A percentile compares a stretch with the other conserved stretches of the same genome.
Conservation (phyloP, 2,888 invertebrate species). For the Drosophila nigricruria region DNA sequence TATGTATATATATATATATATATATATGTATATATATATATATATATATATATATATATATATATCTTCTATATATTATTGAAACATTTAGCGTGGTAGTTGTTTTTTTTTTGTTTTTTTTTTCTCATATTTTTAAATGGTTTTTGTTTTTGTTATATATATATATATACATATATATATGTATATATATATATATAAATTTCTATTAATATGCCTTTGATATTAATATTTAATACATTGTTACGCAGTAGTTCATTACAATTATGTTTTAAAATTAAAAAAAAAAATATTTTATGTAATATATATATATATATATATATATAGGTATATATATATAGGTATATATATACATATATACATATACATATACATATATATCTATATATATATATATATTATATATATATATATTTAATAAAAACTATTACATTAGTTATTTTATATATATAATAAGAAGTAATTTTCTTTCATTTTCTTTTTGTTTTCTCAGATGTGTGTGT, state of each 20-base stretch:
- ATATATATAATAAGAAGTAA: slow-evolving; percentile 69
- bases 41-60: slow-evolving; percentile 62
- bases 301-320: slow-evolving; percentile 26
- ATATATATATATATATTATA: slow-evolving; percentile 27
- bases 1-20: slow-evolving; percentile 35
- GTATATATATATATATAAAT: slow-evolving; percentile 66
- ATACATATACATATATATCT: slow-evolving; percentile 22
- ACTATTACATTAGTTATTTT: slow-evolving; percentile 77
- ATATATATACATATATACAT: slow-evolving; percentile 9
- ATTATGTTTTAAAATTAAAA: slow-evolving; percentile 68
- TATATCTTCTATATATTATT: slow-evolving; percentile 69
- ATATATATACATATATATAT: slow-evolving; percentile 66
- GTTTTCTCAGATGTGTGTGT: slow-evolving; percentile 40
- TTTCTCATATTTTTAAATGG: slow-evolving; percentile 49
- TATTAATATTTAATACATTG: slow-evolving; percentile 78
- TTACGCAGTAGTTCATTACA: slow-evolving; percentile 74
- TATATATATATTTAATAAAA: slow-evolving; percentile 67
- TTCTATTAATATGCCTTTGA: slow-evolving; percentile 74
- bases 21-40: slow-evolving; percentile 50
- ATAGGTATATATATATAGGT: slow-evolving; percentile 28
- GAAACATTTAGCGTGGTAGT: slow-evolving; percentile 76
- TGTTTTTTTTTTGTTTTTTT: slow-evolving; percentile 37
- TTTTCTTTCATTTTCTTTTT: slow-evolving; percentile 43
- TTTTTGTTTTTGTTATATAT: slow-evolving; percentile 52
- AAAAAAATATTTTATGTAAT: slow-evolving; percentile 57